Base-by-base conservation (phyloP, 2,113 vertebrate genomes). In the Phocoena sinus region DNA sequence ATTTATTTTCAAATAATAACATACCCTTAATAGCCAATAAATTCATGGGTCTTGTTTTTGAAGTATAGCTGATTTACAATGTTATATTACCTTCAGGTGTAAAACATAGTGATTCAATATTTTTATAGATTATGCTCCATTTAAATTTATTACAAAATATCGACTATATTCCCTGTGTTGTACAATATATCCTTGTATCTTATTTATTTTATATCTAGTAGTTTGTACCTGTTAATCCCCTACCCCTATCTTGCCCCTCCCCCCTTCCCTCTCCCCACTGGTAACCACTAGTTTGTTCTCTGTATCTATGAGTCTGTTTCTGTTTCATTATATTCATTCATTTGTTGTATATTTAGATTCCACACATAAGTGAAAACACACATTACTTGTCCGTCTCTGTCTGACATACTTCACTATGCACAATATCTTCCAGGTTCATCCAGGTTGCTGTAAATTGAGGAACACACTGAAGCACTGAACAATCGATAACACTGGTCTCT, bases 371-470 rank as follows among this genome's bases (percentile, higher is more conserved):
- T 25, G 77, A 58, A n/a, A 58, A 5, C 3, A 9, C 36, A 31
- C 0, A 0, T 53, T 36, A 1, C 53, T 56, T 56, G 1, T 25
- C 60, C 3, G 9, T 12, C 31, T 58, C 50, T 58, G 50, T 80
- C 21, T 58, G 50, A 58, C 77, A 25, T 56, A n/a, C 20, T 15
- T 80, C 50, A 80, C 21, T 80, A 9, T 58, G 77, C 50, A 56
- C 25, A 14, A 5, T 8, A 58, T 13, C 77, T 53, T 58, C 33
- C 33, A 25, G 77, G 3, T 13, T 13, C 76, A 58, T 58, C 77
- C 21, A 58, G 23, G 21, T 80, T 25, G 56, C 36, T 36, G 33
- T 26, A 58, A 80, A 80, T 7, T 25, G 6, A 13, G 26, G 38
- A 73, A 90, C 60, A 23, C 36, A 18, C 3, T 41, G 8, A 50